phyloP scores from a whole-genome alignment of 1,140 invertebrate species.

The Bursaphelenchus mucronatus region DNA sequence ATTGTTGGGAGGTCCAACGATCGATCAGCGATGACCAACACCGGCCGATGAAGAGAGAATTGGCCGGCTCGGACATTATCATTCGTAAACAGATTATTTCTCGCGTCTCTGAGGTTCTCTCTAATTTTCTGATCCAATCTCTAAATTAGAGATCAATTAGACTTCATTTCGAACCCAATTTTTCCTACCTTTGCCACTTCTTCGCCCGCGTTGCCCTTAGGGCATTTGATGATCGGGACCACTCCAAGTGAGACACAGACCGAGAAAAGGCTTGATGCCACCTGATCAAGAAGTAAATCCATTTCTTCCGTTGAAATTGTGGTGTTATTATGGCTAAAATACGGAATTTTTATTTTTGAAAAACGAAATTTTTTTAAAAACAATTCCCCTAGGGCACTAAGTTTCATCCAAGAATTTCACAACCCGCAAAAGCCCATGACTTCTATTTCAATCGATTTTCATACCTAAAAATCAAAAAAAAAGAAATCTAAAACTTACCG shows the following conservation, averaged over 20 bases:
- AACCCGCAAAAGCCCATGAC: too few relatives aligned
- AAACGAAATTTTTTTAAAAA: background rate
- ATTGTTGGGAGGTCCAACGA: slow-evolving; percentile 94
- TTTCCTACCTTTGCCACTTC: slow-evolving; percentile 76
- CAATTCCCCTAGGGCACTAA: too few relatives aligned
- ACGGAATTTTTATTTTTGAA: slow-evolving; percentile 11
- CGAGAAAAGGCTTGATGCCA: slow-evolving; percentile 93
- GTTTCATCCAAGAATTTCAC: too few relatives aligned
- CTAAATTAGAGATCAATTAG: slow-evolving; percentile 8
- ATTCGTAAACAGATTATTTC: slow-evolving; percentile 89
- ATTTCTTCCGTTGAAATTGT: slow-evolving; percentile 93
- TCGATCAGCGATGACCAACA: slow-evolving; percentile 82
- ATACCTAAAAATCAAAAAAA: slow-evolving; percentile 2
- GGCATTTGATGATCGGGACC: slow-evolving; percentile 89
- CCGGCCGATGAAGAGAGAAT: slow-evolving; percentile 51
- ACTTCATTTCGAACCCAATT: background rate
- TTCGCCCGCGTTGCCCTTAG: slow-evolving; percentile 91
- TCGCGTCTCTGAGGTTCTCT: slow-evolving; percentile 90
- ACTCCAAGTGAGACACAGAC: slow-evolving; percentile 90
- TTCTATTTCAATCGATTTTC: too few relatives aligned
- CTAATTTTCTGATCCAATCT: slow-evolving; percentile 93
- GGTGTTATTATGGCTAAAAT: slow-evolving; percentile 78
- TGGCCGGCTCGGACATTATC: slow-evolving; percentile 58
- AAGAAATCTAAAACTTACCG: slow-evolving; percentile 32
- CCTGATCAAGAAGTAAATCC: slow-evolving; percentile 84